Evolutionary conservation across 37 sponge, comb jelly and placozoan genomes (phyloP).

Genomic region (Halichondria panicea): DNA sequence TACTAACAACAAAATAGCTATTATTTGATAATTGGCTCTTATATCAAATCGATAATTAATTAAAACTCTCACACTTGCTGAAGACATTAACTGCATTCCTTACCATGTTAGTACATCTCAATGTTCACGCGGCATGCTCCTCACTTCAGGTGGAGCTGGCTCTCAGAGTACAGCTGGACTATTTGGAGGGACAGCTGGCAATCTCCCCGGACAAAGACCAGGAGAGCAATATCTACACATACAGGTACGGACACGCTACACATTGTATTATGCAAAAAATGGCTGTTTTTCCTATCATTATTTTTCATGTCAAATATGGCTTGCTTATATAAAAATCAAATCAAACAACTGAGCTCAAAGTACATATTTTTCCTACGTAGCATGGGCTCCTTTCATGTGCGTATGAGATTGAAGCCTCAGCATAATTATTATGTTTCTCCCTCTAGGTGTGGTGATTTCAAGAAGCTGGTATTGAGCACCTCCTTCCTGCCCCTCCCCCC

Average conservation of each 20-base stretch:
- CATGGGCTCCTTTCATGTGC: neutral
- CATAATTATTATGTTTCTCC: neutral
- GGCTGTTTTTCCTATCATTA: neutral
- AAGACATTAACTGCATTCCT: too few species aligned
- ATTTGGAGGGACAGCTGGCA: constrained; percentile 22
- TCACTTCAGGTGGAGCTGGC: constrained; percentile 43
- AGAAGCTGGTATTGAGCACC: neutral
- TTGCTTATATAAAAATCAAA: too few species aligned
- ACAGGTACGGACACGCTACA: constrained; percentile 5
- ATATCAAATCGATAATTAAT: too few species aligned
- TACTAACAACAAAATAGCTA: too few species aligned
- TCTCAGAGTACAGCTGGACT: constrained; percentile 30
- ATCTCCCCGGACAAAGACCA: neutral
- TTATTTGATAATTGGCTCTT: too few species aligned
- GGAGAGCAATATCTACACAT: constrained; percentile 8
- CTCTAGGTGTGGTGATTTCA: constrained; percentile 65
- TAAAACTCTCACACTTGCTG: too few species aligned
- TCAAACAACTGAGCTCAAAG: too few species aligned
- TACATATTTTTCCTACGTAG: neutral
- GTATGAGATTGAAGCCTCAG: neutral
- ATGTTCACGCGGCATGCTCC: too few species aligned
- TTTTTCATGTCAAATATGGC: neutral
- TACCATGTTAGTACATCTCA: too few species aligned
- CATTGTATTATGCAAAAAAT: too few species aligned
- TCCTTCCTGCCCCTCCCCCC: constrained; percentile 37